A percentile compares a stretch with the other conserved stretches of the same genome.
phyloP scores from a whole-genome alignment of 1,140 invertebrate genomes.

The Teleopsis dalmanni region DNA sequence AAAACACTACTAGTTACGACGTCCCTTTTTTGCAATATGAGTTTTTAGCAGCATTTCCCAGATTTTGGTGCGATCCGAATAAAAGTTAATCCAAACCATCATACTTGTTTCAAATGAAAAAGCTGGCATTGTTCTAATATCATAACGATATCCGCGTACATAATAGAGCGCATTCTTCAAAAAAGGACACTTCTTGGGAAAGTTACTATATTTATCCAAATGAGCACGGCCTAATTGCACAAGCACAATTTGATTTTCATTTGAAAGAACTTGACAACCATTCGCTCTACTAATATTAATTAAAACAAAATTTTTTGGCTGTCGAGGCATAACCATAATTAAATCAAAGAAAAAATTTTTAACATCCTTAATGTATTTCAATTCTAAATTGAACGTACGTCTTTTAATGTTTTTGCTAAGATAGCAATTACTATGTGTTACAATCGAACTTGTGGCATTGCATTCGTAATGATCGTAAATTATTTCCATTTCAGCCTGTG shows the following conservation, averaged over 20 bases:
- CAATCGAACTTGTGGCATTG: no score
- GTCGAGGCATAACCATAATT: slow-evolving; percentile 14
- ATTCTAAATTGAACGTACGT: slow-evolving; percentile 17
- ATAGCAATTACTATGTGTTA: no score
- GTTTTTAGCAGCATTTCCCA: no score
- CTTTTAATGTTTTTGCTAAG: slow-evolving; percentile 20
- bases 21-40: slow-evolving; percentile 4
- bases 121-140: slow-evolving; percentile 25
- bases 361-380: slow-evolving; percentile 20
- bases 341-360: slow-evolving; percentile 21
- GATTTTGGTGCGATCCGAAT: slow-evolving; percentile 12
- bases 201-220: slow-evolving; percentile 17
- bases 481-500: no score
- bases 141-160: slow-evolving; percentile 18
- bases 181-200: slow-evolving; percentile 19
- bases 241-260: slow-evolving; percentile 24
- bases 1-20: not conserved
- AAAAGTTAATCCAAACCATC: slow-evolving; percentile 20
- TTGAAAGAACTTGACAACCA: slow-evolving; percentile 22
- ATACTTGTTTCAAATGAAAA: slow-evolving; percentile 24
- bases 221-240: slow-evolving; percentile 17
- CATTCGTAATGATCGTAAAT: no score
- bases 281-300: slow-evolving; percentile 22
- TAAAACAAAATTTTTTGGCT: slow-evolving; percentile 13
- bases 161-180: slow-evolving; percentile 19